Base-by-base conservation (phyloP, 2,113 vertebrate genomes). In the Bos javanicus region DNA sequence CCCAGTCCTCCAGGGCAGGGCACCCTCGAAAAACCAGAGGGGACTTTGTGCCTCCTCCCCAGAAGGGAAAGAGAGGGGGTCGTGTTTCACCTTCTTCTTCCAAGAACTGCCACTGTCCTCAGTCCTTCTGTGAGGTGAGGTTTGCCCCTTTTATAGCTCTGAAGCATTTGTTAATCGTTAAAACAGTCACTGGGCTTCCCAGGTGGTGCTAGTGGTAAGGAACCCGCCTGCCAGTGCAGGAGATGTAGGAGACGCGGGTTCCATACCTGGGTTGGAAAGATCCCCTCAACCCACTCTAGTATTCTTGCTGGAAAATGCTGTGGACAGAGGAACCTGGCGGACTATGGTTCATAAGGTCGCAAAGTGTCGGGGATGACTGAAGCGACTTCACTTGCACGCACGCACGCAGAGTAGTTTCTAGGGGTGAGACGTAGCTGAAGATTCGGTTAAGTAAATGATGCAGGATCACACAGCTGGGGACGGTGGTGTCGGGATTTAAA, bases 101-200 rank as follows among this genome's bases (percentile, higher is more conserved):
- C 33, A 5, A 57, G 62, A 21, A 13, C 43, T 13, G 0, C 21
- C 7, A 0, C 33, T 10, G 28, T 25, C 17, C 3, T 4, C n/a
- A 0, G 12, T n/a, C 36, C 52, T 74, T 30, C 78, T 10, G 23
- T 3, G 14, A 12, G 46, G n/a, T 7, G 33, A 28, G 16, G 7
- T 5, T 30, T 64, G 57, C 52, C 64, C 57, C 0, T 19, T 13
- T 56, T 7, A 5, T 21, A 83, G 50, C 80, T 36, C 28, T 2
- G 0, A 4, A 2, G 0, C 2, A 14, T 16, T 1, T 23, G 17
- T 13, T 43, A 43, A 3, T 48, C 4, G 0, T 28, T 28, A 19
- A 1, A 6, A 1, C 13, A 15, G 21, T 74, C 36, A 23, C 36
- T 74, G 36, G 67, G 67, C 67, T 74, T 74, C 67, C 36, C 21